Percentiles rank a stretch among this genome's conserved stretches.
phyloP scores from a whole-genome alignment of 64 coral and sea anemone species.

The Stichodactyla helianthus region DNA sequence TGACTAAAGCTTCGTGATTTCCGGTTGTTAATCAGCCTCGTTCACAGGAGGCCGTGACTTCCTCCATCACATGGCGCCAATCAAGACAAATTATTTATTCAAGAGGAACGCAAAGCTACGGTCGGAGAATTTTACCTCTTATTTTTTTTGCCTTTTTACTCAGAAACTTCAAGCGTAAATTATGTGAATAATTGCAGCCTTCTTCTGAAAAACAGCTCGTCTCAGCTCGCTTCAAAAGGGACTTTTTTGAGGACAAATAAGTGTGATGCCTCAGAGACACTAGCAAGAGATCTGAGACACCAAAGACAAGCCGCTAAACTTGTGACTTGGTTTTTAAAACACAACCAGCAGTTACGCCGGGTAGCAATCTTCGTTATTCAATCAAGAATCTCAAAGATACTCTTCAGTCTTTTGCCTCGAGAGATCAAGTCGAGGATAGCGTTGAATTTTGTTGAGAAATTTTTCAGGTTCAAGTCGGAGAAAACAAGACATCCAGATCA shows the following conservation, averaged over 20 bases:
- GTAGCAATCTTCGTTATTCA: neutral
- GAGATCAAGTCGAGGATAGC: neutral
- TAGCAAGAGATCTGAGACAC: neutral
- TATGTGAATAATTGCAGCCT: neutral
- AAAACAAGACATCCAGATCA: neutral
- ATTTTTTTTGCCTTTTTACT: neutral
- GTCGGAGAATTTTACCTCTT: neutral
- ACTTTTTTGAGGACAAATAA: neutral
- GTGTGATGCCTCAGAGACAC: neutral
- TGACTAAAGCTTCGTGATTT: neutral
- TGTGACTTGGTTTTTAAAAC: neutral
- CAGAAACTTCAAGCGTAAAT: neutral
- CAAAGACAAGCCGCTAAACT: conserved; percentile 1
- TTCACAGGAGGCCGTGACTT: conserved; percentile 10
- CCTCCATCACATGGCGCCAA: conserved; percentile 37
- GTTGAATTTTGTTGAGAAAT: neutral
- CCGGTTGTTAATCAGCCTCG: conserved; percentile 17
- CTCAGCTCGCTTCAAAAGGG: neutral
- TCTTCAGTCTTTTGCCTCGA: neutral
- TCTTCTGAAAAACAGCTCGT: neutral
- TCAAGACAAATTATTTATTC: conserved; percentile 32
- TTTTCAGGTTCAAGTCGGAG: neutral
- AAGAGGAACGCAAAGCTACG: neutral
- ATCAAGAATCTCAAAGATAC: neutral
- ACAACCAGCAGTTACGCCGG: neutral